Evolutionary conservation across 2,888 invertebrate genomes (phyloP).

Genomic region (Drosophila pegasa): DNA sequence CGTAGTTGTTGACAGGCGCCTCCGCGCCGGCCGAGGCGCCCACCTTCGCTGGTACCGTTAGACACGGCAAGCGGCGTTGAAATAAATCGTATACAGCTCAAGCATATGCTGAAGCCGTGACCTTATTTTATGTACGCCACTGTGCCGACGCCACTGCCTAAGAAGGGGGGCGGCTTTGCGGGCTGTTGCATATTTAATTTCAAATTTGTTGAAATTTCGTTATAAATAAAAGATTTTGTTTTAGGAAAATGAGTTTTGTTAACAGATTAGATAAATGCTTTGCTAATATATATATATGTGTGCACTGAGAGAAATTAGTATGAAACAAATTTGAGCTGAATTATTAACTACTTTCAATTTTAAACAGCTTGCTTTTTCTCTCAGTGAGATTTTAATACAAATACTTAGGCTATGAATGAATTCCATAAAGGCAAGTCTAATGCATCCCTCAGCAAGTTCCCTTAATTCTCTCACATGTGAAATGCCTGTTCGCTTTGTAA

Average conservation of each 20-base stretch:
- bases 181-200: conserved; percentile 11
- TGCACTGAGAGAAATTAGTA: not conserved
- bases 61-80: conserved; percentile 23
- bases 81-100: conserved; percentile 40
- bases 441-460: not conserved
- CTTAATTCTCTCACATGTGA: not conserved
- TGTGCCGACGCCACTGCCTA: conserved; percentile 45
- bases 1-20: conserved; percentile 67
- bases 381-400: not conserved
- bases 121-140: conserved; percentile 68
- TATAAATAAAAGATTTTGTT: conserved; percentile 2
- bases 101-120: conserved; percentile 54
- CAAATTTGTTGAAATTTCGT: conserved; percentile 2
- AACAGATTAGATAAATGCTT: not conserved
- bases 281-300: not conserved
- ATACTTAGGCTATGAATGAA: no score
- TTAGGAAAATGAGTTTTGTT: not conserved
- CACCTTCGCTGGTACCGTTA: conserved; percentile 34
- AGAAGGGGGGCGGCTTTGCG: not conserved
- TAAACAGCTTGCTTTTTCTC: not conserved
- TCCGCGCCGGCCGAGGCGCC: conserved; percentile 13
- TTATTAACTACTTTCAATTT: not conserved
- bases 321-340: not conserved
- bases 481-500: not conserved
- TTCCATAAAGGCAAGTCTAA: not conserved